These are phyloP conservation scores for Acromyrmex echinatior DNA, from an alignment of 1,140 invertebrate species.

Conservation along the genomic window DNA sequence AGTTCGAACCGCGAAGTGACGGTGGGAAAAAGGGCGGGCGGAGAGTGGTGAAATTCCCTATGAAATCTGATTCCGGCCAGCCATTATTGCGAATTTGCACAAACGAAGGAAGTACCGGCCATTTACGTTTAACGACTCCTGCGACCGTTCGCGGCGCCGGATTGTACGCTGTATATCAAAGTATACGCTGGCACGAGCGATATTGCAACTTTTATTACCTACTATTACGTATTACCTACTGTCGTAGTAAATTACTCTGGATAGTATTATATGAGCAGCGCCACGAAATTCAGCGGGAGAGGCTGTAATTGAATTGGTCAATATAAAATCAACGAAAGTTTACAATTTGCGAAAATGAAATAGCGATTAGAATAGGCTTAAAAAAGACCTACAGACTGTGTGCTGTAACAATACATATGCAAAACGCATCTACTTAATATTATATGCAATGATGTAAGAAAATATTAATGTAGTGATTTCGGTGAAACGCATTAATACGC, in stretches of 20 bases:
- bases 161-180: slow-evolving; percentile 22
- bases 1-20: slow-evolving; percentile 42
- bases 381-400: not conserved
- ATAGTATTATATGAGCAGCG: not conserved
- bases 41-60: not conserved
- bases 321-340: not conserved
- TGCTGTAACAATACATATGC: not conserved
- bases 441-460: not conserved
- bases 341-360: slow-evolving; percentile 28
- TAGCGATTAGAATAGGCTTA: not conserved
- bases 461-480: not conserved
- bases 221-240: slow-evolving; percentile 39
- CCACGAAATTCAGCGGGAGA: slow-evolving; percentile 5
- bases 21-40: not conserved
- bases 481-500: no score
- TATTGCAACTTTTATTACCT: slow-evolving; percentile 48
- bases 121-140: slow-evolving; percentile 37
- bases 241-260: slow-evolving; percentile 27
- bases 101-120: slow-evolving; percentile 11
- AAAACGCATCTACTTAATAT: not conserved
- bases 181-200: not conserved
- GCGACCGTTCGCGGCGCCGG: not conserved
- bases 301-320: slow-evolving; percentile 27
- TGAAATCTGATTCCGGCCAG: slow-evolving; percentile 43
- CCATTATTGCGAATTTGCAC: slow-evolving; percentile 39